phyloP scores from a whole-genome alignment of 2,797 vertebrate species.

The Setipinna tenuifilis region DNA sequence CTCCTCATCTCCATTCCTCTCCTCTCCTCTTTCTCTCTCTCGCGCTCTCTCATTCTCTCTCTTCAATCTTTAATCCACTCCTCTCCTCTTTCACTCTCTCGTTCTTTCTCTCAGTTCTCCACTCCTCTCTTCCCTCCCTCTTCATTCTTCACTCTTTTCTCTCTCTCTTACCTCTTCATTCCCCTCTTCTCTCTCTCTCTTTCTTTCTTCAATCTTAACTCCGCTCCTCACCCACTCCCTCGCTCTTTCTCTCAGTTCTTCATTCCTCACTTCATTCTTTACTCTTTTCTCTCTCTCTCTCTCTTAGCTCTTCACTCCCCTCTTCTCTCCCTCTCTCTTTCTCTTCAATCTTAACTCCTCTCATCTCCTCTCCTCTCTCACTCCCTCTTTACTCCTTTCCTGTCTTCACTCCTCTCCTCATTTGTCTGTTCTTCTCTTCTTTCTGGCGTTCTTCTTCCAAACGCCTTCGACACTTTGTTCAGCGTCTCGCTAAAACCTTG shows the following conservation, averaged over 20 bases:
- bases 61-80: too few relatives aligned
- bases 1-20: too few relatives aligned
- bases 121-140: slow-evolving; percentile 17
- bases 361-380: slow-evolving; percentile 6
- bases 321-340: background rate
- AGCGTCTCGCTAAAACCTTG: background rate
- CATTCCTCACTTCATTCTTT: too few relatives aligned
- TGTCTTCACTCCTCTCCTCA: slow-evolving; percentile 14
- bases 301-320: background rate
- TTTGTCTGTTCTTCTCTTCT: background rate
- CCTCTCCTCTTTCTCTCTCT: too few relatives aligned
- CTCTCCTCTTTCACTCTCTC: background rate
- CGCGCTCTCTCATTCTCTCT: too few relatives aligned
- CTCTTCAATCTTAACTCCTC: background rate
- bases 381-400: background rate
- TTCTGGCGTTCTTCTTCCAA: background rate
- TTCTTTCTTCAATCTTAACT: slow-evolving; percentile 26
- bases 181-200: background rate
- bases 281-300: too few relatives aligned
- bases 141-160: background rate
- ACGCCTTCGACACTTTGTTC: background rate
- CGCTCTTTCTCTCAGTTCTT: background rate
- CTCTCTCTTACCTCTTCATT: background rate
- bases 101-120: background rate
- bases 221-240: background rate